A percentile compares a stretch with the other conserved stretches of the same genome.
These are phyloP conservation scores for Cybosia mesomella DNA, from an alignment of 2,888 invertebrate genomes.

Conservation along the genomic window DNA sequence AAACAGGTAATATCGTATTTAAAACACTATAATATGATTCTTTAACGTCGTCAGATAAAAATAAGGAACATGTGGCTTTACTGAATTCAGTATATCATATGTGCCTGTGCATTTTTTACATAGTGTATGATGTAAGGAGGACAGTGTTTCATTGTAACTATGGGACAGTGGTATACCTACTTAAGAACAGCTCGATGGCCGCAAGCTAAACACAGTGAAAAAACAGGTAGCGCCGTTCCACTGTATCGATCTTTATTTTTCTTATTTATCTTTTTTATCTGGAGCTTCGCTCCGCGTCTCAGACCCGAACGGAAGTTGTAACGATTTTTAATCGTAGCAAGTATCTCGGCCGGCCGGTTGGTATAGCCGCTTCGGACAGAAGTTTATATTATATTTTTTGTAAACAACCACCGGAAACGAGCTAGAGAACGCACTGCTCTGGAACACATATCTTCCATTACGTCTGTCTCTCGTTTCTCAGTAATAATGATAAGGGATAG, in stretches of 20 bases:
- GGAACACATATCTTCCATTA: slow-evolving; percentile 85
- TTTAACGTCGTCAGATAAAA: neutral
- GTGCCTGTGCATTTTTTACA: neutral
- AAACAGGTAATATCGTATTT: slow-evolving; percentile 25
- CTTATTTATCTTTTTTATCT: slow-evolving; percentile 85
- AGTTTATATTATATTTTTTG: slow-evolving; percentile 80
- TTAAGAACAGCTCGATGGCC: slow-evolving; percentile 61
- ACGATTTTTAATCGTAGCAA: slow-evolving; percentile 86
- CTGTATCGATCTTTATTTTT: slow-evolving; percentile 85
- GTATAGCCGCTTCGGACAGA: slow-evolving; percentile 74
- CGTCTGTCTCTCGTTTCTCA: slow-evolving; percentile 74
- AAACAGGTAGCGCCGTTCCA: slow-evolving; percentile 85
- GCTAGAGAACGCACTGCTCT: slow-evolving; percentile 76
- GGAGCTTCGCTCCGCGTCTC: slow-evolving; percentile 75
- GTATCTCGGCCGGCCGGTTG: slow-evolving; percentile 81
- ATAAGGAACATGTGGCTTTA: neutral
- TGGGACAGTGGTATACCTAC: slow-evolving; percentile 37
- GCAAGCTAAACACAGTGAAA: slow-evolving; percentile 74
- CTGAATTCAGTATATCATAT: neutral
- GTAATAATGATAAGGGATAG: slow-evolving; percentile 75
- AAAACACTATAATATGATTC: neutral
- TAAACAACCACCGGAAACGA: slow-evolving; percentile 85
- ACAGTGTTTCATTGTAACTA: slow-evolving; percentile 15
- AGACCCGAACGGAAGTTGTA: slow-evolving; percentile 85
- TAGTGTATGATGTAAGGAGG: slow-evolving; percentile 12